Evolutionary conservation across 2,113 vertebrate species (phyloP), one percentile per base, ranked within the genome.

Genomic region (Piaya cayana): DNA sequence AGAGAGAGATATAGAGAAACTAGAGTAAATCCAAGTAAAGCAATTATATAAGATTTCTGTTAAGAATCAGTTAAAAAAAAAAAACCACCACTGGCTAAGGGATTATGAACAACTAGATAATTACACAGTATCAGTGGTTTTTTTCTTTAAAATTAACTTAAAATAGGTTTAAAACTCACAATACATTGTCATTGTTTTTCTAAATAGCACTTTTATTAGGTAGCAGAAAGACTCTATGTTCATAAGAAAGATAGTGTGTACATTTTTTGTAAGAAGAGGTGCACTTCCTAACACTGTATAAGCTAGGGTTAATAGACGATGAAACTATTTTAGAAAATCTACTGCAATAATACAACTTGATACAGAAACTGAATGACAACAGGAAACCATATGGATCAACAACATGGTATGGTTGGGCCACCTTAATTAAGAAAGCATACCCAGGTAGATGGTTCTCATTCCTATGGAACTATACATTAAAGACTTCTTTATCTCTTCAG

Each of bases 271-370:
- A 80, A 84, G 8, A 59, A 49, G 58, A 81, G 9, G 39, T 77
- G 62, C 39, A 32, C 69, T 92, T 85, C 64, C 34, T 85, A 92
- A 85, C 23, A 80, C 52, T 77, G n/a, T 92, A 86, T 77, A 86
- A 86, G 32, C 45, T 92, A 72, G 11, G 32, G 32, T 77, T 85
- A 92, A 81, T 32, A 80, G 64, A 56, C 47, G 62, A 85, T 77
- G 36, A 89, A 88, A 78, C 62, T 92, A 89, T 82, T 86, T 88
- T 77, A 82, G 62, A 89, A 86, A 8, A 14, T 78, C 69, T 89
- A 89, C 42, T 68, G 37, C 68, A 70, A 89, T 77, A 86, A 89
- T 77, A 71, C 47, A 89, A 68, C 32, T 56, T 62, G 29, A 89
- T 68, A 82, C 25, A 86, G 81, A 72, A 94, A 81, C 58, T 67